Percentiles rank a stretch among this genome's conserved stretches.
Conservation (phyloP, 2,888 invertebrate species). For the Calameuta filiformis region DNA sequence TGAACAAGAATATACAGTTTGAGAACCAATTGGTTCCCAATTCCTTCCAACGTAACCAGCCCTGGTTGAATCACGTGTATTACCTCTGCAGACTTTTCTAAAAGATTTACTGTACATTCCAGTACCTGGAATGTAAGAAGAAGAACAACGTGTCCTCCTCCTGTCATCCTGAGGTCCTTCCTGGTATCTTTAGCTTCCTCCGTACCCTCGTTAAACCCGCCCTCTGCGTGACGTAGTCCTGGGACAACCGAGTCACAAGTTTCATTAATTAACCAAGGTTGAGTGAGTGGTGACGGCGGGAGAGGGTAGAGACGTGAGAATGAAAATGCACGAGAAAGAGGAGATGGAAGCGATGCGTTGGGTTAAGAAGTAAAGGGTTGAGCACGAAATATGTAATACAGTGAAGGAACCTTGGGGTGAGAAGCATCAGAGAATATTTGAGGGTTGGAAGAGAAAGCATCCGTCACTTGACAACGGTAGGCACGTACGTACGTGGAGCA, state of each 20-base stretch:
- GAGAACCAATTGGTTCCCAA: too few relatives aligned
- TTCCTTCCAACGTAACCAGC: too few relatives aligned
- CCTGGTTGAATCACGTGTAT: too few relatives aligned
- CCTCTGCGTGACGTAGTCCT: conserved; percentile 27
- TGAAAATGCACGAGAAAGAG: conserved; percentile 30
- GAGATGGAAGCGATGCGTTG: conserved; percentile 26
- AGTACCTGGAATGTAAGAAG: too few relatives aligned
- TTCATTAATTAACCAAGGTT: conserved; percentile 52
- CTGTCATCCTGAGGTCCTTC: not conserved
- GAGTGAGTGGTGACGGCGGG: conserved; percentile 30
- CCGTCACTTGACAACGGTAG: too few relatives aligned
- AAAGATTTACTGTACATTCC: too few relatives aligned
- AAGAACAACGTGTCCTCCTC: too few relatives aligned
- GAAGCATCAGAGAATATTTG: too few relatives aligned
- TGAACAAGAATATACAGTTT: too few relatives aligned
- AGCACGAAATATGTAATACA: not conserved
- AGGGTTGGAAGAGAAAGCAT: too few relatives aligned
- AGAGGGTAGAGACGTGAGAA: conserved; percentile 23
- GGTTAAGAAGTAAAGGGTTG: not conserved
- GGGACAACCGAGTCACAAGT: conserved; percentile 38
- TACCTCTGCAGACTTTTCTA: too few relatives aligned
- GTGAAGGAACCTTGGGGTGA: not conserved
- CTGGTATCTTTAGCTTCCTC: conserved; percentile 18
- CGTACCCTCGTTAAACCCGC: conserved; percentile 32
- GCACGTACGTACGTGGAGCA: too few relatives aligned